Evolutionary conservation across 2,113 vertebrate species (phyloP).

Genomic region (Motacilla tschutschensis): DNA sequence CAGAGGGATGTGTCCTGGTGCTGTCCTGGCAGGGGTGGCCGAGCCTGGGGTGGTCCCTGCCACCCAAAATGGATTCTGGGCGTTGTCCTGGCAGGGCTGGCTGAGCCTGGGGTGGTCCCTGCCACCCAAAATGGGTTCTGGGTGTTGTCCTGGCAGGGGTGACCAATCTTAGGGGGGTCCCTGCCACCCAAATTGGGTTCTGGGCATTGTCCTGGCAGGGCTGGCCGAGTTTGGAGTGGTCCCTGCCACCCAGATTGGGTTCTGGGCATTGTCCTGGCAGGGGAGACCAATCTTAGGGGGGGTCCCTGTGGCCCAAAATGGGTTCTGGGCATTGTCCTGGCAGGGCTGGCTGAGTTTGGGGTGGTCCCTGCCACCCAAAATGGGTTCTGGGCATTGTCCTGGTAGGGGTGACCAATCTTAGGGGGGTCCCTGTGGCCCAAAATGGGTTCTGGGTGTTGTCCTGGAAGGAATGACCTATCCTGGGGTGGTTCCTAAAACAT

Average conservation of each 20-base stretch:
- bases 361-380: background rate
- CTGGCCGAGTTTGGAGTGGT: fast-evolving
- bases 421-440: no score
- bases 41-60: no score
- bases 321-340: background rate
- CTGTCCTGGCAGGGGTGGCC: no score
- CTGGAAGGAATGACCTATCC: no score
- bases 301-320: fast-evolving
- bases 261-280: background rate
- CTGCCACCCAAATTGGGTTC: fast-evolving
- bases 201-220: background rate
- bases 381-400: background rate
- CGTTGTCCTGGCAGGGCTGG: no score
- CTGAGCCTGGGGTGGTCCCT: no score
- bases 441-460: no score
- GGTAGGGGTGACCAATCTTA: no score
- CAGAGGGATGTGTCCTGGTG: background rate
- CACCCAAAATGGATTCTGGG: no score
- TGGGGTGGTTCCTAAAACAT: no score
- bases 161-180: fast-evolving
- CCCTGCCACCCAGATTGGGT: fast-evolving
- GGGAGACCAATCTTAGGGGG: fast-evolving
- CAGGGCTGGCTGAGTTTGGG: no score
- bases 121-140: fast-evolving
- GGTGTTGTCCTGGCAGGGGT: fast-evolving